Evolutionary conservation across 2,797 vertebrate genomes (phyloP).

Genomic region (Octomys mimax): DNA sequence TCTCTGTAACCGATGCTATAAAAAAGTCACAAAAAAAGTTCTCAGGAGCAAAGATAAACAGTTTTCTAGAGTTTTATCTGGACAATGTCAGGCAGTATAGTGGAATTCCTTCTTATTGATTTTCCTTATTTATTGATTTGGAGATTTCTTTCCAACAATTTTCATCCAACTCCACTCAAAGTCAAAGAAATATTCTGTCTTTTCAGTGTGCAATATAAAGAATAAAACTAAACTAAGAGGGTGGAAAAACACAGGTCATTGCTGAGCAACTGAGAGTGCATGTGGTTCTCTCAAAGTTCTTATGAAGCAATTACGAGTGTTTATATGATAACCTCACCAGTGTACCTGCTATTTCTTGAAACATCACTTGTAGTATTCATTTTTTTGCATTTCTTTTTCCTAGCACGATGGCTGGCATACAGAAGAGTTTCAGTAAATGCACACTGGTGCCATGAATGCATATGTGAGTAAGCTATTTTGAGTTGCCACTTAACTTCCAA

Average conservation of each 20-base stretch:
- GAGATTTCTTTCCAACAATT: neutral
- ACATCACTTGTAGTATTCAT: neutral
- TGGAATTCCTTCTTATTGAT: slow-evolving; percentile 43
- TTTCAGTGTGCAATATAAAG: neutral
- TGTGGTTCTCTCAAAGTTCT: neutral
- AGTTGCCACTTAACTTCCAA: neutral
- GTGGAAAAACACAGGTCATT: neutral
- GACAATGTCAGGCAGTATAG: neutral
- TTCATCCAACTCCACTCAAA: slow-evolving; percentile 7
- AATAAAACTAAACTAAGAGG: neutral
- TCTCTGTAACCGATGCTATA: slow-evolving; percentile 76
- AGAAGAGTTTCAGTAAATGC: neutral
- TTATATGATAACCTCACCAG: neutral
- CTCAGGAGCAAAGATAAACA: slow-evolving; percentile 62
- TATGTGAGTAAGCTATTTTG: neutral
- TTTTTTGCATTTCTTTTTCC: neutral
- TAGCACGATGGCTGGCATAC: neutral
- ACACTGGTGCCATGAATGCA: neutral
- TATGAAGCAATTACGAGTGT: neutral
- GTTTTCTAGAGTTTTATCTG: slow-evolving; percentile 59
- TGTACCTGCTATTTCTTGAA: neutral
- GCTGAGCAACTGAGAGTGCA: neutral
- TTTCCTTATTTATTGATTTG: slow-evolving; percentile 64
- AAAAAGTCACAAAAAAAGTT: slow-evolving; percentile 68
- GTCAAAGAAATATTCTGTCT: neutral